These are phyloP conservation scores for Limnephilus rhombicus DNA, from an alignment of 2,888 invertebrate genomes.

Conservation along the genomic window DNA sequence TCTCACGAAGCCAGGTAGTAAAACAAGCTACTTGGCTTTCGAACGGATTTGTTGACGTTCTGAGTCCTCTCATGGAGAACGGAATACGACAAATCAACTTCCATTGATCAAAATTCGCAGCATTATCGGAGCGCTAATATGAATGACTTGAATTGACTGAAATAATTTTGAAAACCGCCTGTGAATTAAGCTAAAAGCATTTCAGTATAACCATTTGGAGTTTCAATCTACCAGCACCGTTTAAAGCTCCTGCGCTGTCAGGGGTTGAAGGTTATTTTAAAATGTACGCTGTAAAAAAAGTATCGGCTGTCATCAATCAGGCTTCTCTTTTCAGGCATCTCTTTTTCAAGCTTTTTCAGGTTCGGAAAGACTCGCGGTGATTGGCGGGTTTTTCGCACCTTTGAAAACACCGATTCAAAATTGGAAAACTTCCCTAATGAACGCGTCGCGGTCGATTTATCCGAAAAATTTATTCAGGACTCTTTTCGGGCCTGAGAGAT, in stretches of 20 bases:
- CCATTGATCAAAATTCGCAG: not conserved
- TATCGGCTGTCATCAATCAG: slow-evolving; percentile 42
- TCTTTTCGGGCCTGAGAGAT: slow-evolving; percentile 16
- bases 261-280: slow-evolving; percentile 29
- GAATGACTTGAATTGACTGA: not conserved
- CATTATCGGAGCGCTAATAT: not conserved
- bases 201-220: not conserved
- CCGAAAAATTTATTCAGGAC: slow-evolving; percentile 26
- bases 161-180: not conserved
- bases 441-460: slow-evolving; percentile 42
- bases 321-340: slow-evolving; percentile 31
- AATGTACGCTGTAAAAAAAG: slow-evolving; percentile 17
- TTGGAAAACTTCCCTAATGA: slow-evolving; percentile 63
- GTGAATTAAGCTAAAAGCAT: slow-evolving; percentile 17
- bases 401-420: slow-evolving; percentile 50
- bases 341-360: slow-evolving; percentile 22
- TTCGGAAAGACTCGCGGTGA: slow-evolving; percentile 29
- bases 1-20: not conserved
- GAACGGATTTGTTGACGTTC: not conserved
- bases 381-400: slow-evolving; percentile 27
- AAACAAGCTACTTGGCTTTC: not conserved
- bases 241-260: slow-evolving; percentile 26
- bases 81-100: not conserved
- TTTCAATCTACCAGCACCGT: slow-evolving; percentile 12
- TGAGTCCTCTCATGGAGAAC: not conserved